Evolutionary conservation across 2,888 invertebrate species (phyloP), one percentile per base, ranked within the genome.

Genomic region (Smittia aterrima): DNA sequence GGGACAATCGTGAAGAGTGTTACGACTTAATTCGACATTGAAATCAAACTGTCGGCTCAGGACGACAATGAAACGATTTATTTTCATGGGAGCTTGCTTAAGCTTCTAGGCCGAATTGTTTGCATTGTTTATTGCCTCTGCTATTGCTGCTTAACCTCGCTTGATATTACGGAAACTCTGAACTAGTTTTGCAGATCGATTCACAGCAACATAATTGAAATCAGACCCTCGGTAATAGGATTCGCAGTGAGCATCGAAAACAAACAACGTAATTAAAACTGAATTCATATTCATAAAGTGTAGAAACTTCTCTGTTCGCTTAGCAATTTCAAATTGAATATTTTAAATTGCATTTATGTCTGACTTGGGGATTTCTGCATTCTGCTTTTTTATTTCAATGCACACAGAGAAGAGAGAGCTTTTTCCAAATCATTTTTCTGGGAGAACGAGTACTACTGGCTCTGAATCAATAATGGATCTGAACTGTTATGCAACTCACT

Each of bases 311-410:
- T 11, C 47, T 47, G 47, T n/a, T n/a, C 47, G 16, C 16, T 47
- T 16, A 47, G 47, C 47, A 47, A 11, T 6, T 47, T n/a, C 16
- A 47, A 47, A 47, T 47, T 16, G 47, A 47, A 47, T 47, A 47
- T 47, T 47, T n/a, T 47, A 47, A 47, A 47, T 47, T 47, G 47
- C 47, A 47, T 47, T 47, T 47, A 47, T 47, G 38, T 38, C n/a
- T 47, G 47, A 47, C 47, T 47, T 47, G 13, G 47, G 32, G 47
- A 47, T 47, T 47, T 47, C 16, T 16, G 9, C 47, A 47, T 32
- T 32, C 32, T 6, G 32, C 32, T 32, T 32, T n/a, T 32, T 32
- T 32, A 16, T 47, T 47, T 47, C n/a, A 38, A 11, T 38, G 38
- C 38, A 38, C 38, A 38, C 11, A 38, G n/a, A n/a, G n/a, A n/a